A percentile compares a stretch with the other conserved stretches of the same genome.
These are phyloP conservation scores for Sitodiplosis mosellana DNA, from an alignment of 1,140 invertebrate species.

Conservation along the genomic window DNA sequence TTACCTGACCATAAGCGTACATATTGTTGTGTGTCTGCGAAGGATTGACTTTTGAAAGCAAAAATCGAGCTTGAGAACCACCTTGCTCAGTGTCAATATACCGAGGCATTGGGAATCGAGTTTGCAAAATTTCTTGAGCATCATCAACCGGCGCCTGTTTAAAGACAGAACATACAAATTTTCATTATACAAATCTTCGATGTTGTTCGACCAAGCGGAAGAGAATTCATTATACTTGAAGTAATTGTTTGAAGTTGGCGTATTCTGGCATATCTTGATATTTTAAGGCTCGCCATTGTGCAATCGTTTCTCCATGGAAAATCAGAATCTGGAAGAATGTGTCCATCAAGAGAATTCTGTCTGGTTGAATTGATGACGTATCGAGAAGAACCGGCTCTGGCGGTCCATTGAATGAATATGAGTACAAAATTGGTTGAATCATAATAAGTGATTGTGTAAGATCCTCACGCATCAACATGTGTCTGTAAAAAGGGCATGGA, in stretches of 20 bases:
- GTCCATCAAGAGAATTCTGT: constrained; percentile 96
- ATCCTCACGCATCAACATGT: constrained; percentile 94
- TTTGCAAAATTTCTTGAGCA: constrained; percentile 89
- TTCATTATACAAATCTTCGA: background rate
- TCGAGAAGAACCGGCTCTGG: constrained; percentile 95
- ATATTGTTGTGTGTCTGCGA: constrained; percentile 99
- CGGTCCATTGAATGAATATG: constrained; percentile 94
- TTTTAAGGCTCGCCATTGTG: constrained; percentile 82
- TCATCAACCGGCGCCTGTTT: constrained; percentile 83
- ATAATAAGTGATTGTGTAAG: constrained; percentile 94
- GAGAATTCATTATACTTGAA: constrained; percentile 34
- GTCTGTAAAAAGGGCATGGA: constrained; percentile 48
- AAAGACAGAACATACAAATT: background rate
- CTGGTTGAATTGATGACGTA: constrained; percentile 91
- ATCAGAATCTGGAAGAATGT: constrained; percentile 99
- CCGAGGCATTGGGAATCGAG: constrained; percentile 91
- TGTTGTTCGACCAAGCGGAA: background rate
- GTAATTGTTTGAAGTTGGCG: constrained; percentile 88
- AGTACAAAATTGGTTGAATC: constrained; percentile 98
- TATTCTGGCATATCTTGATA: constrained; percentile 96
- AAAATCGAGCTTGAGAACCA: constrained; percentile 93
- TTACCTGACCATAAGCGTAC: constrained; percentile 78
- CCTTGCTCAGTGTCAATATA: constrained; percentile 99
- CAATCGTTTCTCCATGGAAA: constrained; percentile 98
- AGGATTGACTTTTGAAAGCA: constrained; percentile 98